Base-by-base conservation (phyloP, 2,888 invertebrate genomes). In the Nycteola revayana region DNA sequence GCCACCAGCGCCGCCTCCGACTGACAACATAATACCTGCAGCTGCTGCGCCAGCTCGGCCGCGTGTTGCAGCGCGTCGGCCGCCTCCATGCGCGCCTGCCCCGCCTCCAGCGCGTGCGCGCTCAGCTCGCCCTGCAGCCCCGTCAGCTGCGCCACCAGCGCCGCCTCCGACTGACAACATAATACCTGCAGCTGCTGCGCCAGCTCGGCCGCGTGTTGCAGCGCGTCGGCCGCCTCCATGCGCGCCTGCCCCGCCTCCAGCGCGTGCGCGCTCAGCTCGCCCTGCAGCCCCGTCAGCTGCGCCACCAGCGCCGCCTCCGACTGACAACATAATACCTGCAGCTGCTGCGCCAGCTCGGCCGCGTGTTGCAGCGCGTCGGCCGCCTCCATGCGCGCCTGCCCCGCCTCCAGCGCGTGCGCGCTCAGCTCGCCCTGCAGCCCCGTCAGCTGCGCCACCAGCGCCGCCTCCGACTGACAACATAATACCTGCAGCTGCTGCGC, bases 171-270 rank as follows among this genome's bases (percentile, higher is more conserved):
- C 84, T 83, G 63, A 6, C 6, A 5, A 18, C 4, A 18, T 3
- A 5, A 6, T 18, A 93, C 75, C 59, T 93, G 92, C 35, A 92
- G 91, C 9, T 91, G 82, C 53, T 93, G 92, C 3, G 91, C 86
- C 39, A 92, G 90, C 27, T 91, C 75, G 93, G 83, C 0, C 92
- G 86, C 14, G 90, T 82, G 18, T 55, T 92, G 91, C 32, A 92
- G 77, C n/a, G 92, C 89, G 66, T 92, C 6, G 18, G 6, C 92
- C 29, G 91, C 63, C 64, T 94, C 94, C 5, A 91, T 88, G 31
- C 90, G 86, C 53, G 90, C 69, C 40, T n/a, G 91, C n/a, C 83
- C 43, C 6, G 18, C 2, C 7, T 20, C 9, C 10, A 20, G n/a
- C 22, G 39, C 29, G 24, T 32, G 10, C 18, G 11, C 10, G 23